phyloP scores from a whole-genome alignment of 1,140 invertebrate genomes.

The Penaeus chinensis region DNA sequence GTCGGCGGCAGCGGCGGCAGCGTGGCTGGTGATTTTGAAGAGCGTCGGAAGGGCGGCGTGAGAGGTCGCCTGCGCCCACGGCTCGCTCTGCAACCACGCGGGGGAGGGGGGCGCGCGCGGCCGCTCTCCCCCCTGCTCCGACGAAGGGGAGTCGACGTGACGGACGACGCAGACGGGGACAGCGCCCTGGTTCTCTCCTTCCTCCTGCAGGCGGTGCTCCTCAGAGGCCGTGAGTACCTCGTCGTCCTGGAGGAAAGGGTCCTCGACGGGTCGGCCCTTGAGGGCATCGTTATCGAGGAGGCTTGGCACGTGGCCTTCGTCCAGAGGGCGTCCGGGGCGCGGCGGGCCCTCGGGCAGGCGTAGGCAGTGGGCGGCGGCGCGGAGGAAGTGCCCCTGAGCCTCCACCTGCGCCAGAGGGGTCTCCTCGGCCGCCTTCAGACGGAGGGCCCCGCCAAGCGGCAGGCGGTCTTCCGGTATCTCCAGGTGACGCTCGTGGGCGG shows the following conservation, averaged over 20 bases:
- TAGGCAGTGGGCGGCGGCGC: background rate
- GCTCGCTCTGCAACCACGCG: background rate
- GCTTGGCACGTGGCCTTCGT: background rate
- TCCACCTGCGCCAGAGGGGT: constrained; percentile 1
- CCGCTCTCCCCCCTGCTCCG: constrained; percentile 11
- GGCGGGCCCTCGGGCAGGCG: constrained; percentile 1
- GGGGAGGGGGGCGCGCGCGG: background rate
- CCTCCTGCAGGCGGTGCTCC: too few relatives aligned
- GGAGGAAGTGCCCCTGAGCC: background rate
- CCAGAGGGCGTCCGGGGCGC: background rate
- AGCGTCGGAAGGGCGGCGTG: constrained; percentile 6
- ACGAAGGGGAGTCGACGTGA: background rate
- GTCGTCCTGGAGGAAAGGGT: too few relatives aligned
- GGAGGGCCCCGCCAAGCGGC: background rate
- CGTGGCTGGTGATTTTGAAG: background rate
- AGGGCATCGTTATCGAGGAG: background rate
- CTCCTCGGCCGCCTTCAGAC: background rate
- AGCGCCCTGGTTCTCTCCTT: too few relatives aligned
- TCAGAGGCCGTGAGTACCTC: too few relatives aligned
- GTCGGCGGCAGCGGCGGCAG: constrained; percentile 3
- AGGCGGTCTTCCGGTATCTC: background rate
- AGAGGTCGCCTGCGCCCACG: background rate
- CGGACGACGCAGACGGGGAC: too few relatives aligned
- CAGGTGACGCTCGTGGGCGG: background rate
- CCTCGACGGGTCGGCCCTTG: background rate